Evolutionary conservation across 2,113 vertebrate genomes (phyloP).

Genomic region (Ascaphus truei): DNA sequence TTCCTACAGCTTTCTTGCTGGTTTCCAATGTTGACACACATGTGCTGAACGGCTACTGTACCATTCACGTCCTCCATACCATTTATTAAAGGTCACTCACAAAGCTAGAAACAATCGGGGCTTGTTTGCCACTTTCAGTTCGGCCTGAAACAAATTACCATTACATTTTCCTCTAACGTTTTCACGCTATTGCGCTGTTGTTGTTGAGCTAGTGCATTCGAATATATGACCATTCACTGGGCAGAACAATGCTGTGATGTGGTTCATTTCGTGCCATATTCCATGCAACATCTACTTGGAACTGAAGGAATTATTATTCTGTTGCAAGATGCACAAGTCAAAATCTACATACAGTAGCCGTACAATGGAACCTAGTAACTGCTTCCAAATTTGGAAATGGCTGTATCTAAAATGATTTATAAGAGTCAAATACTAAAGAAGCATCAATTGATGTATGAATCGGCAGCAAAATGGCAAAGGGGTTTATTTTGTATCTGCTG

Average conservation of each 20-base stretch:
- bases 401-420: no score
- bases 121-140: not conserved
- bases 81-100: constrained; percentile 3
- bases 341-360: no score
- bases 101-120: constrained; percentile 4
- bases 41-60: not conserved
- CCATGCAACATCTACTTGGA: not conserved
- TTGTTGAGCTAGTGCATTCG: not conserved
- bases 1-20: not conserved
- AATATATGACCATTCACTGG: not conserved
- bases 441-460: no score
- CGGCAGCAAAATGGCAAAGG: no score
- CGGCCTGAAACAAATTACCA: not conserved
- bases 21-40: not conserved
- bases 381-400: no score
- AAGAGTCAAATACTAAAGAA: no score
- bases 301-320: not conserved
- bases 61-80: not conserved
- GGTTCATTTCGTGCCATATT: not conserved
- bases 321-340: not conserved
- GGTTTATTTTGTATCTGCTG: no score
- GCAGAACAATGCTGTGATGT: not conserved
- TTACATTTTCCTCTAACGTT: constrained; percentile 1
- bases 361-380: no score
- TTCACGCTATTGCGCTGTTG: not conserved